Evolutionary conservation across 2,797 vertebrate genomes (phyloP).

Genomic region (Coranthus polyacanthus): DNA sequence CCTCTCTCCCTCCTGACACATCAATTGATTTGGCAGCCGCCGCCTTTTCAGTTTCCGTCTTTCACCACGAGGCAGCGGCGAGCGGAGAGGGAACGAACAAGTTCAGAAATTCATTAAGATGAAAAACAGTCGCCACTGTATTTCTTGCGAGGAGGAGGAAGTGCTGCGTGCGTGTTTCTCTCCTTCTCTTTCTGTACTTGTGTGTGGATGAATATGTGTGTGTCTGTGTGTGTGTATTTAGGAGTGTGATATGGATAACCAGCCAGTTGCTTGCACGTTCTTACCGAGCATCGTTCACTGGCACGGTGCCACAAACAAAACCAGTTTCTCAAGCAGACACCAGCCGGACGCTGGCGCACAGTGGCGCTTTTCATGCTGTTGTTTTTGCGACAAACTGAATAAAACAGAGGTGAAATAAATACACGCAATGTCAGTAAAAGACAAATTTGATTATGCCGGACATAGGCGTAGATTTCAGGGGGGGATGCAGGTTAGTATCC

Average conservation of each 20-base stretch:
- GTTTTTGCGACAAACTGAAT: slow-evolving; percentile 31
- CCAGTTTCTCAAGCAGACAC: slow-evolving; percentile 31
- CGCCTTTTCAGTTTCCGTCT: slow-evolving; percentile 73
- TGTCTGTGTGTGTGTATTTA: slow-evolving; percentile 20
- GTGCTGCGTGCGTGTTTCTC: slow-evolving; percentile 31
- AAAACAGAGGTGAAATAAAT: slow-evolving; percentile 26
- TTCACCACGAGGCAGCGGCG: slow-evolving; percentile 55
- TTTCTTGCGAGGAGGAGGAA: slow-evolving; percentile 52
- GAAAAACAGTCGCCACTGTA: slow-evolving; percentile 69
- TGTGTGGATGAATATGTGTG: slow-evolving; percentile 15
- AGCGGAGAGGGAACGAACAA: slow-evolving; percentile 66
- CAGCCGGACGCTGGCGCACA: slow-evolving; percentile 36
- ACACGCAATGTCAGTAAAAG: too few relatives aligned
- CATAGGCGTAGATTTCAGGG: too few relatives aligned
- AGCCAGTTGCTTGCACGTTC: slow-evolving; percentile 38
- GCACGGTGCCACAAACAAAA: slow-evolving; percentile 46
- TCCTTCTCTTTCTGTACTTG: slow-evolving; percentile 12
- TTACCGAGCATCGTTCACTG: slow-evolving; percentile 31
- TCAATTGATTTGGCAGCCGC: slow-evolving; percentile 80
- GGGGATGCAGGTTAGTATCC: too few relatives aligned
- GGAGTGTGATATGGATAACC: slow-evolving; percentile 26
- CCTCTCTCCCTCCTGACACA: slow-evolving; percentile 82
- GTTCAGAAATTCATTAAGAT: slow-evolving; percentile 83
- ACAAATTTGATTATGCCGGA: too few relatives aligned
- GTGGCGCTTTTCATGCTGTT: slow-evolving; percentile 11